Conservation (phyloP, 1,140 invertebrate species). For the Rhagoletis zephyria region DNA sequence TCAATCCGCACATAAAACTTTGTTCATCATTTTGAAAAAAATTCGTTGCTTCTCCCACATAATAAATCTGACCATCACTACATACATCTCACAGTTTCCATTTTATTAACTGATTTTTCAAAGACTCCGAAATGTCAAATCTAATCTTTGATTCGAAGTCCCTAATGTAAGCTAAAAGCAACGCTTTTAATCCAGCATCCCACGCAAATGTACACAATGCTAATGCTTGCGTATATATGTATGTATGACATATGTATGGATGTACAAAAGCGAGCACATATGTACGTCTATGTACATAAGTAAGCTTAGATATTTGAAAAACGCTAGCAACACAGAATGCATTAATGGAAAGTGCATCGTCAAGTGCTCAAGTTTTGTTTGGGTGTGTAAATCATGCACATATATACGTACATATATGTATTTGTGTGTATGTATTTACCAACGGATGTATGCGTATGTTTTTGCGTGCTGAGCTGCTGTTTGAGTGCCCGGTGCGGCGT, state of each 20-base stretch:
- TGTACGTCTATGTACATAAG: not conserved
- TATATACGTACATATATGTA: not conserved
- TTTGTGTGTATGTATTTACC: not conserved
- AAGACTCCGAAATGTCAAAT: too few relatives aligned
- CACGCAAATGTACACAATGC: not conserved
- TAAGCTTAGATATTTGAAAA: not conserved
- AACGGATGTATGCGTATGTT: not conserved
- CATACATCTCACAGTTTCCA: too few relatives aligned
- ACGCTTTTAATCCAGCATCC: not conserved
- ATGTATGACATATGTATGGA: not conserved
- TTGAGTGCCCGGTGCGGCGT: conserved; percentile 17
- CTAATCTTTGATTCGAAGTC: not conserved
- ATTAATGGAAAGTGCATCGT: conserved; percentile 47
- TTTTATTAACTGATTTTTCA: too few relatives aligned
- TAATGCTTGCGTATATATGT: not conserved
- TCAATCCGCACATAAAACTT: too few relatives aligned
- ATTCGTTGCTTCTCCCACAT: too few relatives aligned
- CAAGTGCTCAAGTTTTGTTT: not conserved
- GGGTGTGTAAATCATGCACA: not conserved
- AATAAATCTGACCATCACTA: too few relatives aligned
- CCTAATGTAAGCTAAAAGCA: not conserved
- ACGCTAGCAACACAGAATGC: conserved; percentile 1
- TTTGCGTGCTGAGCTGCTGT: not conserved
- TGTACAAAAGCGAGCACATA: too few relatives aligned
- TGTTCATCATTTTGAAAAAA: too few relatives aligned